Evolutionary conservation across 1,140 invertebrate genomes (phyloP), one percentile per base, ranked within the genome.

Genomic region (Hypsibius dujardini): DNA sequence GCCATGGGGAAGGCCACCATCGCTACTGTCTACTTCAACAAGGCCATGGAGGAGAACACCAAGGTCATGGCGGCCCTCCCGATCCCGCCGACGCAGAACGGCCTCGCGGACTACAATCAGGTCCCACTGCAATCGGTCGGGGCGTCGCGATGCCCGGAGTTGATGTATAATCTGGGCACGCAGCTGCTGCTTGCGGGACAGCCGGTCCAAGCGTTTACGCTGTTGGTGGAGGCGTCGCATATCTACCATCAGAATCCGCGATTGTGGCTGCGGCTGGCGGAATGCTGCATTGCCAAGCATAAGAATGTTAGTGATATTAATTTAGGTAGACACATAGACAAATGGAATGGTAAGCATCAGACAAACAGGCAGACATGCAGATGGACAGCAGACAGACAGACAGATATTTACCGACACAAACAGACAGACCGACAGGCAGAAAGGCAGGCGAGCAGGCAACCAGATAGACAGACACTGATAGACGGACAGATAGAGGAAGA

Each of bases 111-210:
- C 7, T 56, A 56, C 50, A 56, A 56, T n/a, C 50, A 56, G 50
- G n/a, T 56, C n/a, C 50, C 85, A 1, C 75, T 88, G 15, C 83
- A 84, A 72, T 81, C 82, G 40, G 78, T 86, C 47, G 83, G 56
- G n/a, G 47, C 83, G 47, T 81, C 80, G 28, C 85, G 84, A 73
- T 86, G 86, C 73, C 86, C 88, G 72, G 86, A 92, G 77, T 83
- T 95, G 71, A 85, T 94, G 77, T 95, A 92, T 77, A 96, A 95
- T 81, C 83, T 95, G 74, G 94, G 92, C 12, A 84, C 95, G 47
- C 84, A 89, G 69, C 81, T 93, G 73, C 81, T 96, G 45, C 87
- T 91, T 76, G 85, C 88, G 56, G 86, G 87, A 60, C 85, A 89
- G 75, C 84, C 89, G 1, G 82, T 84, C 72, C 85, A 87, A 75